Base-by-base conservation (phyloP, 2,797 vertebrate species). In the Chloroceryle inda region DNA sequence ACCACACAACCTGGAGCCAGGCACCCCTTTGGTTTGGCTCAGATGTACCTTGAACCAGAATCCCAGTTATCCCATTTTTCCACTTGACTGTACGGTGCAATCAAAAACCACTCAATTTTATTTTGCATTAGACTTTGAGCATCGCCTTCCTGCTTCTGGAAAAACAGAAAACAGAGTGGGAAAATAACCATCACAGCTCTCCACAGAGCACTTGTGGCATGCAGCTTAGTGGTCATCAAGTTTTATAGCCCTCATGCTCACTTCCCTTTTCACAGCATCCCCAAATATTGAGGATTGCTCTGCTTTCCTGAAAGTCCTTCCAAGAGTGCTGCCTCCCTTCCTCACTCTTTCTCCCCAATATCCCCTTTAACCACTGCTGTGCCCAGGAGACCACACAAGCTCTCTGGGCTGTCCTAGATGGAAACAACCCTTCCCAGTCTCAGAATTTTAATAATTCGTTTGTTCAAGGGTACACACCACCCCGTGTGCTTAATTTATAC, bases 191-290 rank as follows among this genome's bases (percentile, higher is more conserved):
- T 49, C 64, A 72, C 5, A 4, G 77, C 76, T 94, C 87, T 95
- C 92, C 55, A 69, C 84, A 94, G 91, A 95, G 91, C 89, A 75
- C 89, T 91, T 79, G 76, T 14, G 26, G 85, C 77, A 85, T 61
- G 82, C n/a, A 2, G 90, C 90, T 94, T 53, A 64, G 86, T 7
- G 92, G 79, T 31, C 44, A 56, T 26, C 0, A 10, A 77, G 72
- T 58, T 94, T 85, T 73, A 58, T 49, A 53, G 76, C 29, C 44
- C 63, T 86, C 61, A 91, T 4, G 6, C 27, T 82, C 50, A 40
- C 18, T 55, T 66, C 31, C 59, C 47, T 61, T 63, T 40, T 79
- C 44, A 86, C 45, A 88, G 67, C 3, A 6, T 40, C 20, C 13
- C 18, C 76, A 63, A 79, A 47, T 21, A 14, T 1, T 77, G 38